phyloP scores from a whole-genome alignment of 37 sponge, comb jelly and placozoan species.

The Bolinopsis microptera region DNA sequence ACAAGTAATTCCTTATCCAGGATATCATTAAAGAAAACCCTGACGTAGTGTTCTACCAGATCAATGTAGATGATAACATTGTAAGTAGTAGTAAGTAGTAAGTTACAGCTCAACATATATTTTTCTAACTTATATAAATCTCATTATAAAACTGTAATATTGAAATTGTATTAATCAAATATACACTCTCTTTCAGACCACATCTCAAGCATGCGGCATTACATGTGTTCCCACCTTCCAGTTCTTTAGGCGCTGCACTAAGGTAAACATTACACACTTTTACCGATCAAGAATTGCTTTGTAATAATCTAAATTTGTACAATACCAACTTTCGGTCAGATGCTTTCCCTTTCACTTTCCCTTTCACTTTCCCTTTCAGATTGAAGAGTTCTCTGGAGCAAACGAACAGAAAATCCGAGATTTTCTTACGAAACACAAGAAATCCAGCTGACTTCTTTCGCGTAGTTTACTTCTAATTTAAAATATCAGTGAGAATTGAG shows the following conservation, averaged over 20 bases:
- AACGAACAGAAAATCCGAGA: conserved; percentile 45
- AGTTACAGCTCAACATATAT: background rate
- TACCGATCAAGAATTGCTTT: no score
- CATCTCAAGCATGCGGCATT: conserved; percentile 43
- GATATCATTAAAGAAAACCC: conserved; percentile 55
- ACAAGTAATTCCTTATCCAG: no score
- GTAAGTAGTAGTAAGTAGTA: background rate
- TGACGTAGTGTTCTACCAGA: conserved; percentile 44
- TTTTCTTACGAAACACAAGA: conserved; percentile 44
- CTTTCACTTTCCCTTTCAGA: background rate
- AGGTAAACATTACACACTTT: background rate
- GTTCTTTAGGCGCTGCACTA: conserved; percentile 47
- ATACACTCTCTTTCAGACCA: background rate
- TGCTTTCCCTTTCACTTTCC: no score
- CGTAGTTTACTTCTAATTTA: background rate
- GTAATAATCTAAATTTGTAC: no score
- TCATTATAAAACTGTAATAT: background rate
- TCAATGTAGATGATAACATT: conserved; percentile 61
- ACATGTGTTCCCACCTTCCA: conserved; percentile 54
- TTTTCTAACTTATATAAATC: background rate
- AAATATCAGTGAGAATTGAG: background rate
- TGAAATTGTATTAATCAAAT: background rate
- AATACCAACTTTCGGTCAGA: no score
- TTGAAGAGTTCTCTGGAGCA: conserved; percentile 41
- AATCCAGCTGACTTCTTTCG: conserved; percentile 12